Percentiles rank a stretch among this genome's conserved stretches.
phyloP scores from a whole-genome alignment of 2,888 invertebrate genomes.

The Tipula helvola region DNA sequence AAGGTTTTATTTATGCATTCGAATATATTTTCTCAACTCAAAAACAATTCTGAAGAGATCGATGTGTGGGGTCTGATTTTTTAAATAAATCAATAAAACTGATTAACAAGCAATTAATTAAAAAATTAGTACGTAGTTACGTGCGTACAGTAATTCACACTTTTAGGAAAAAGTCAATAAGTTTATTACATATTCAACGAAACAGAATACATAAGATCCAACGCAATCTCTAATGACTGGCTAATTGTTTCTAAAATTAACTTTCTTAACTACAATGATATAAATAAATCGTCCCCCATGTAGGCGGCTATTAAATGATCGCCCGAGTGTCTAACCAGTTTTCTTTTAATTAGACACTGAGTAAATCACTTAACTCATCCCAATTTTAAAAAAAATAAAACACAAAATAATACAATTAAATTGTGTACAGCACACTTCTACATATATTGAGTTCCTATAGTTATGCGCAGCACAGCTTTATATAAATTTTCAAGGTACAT shows the following conservation, averaged over 20 bases:
- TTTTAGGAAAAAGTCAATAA: too few relatives aligned
- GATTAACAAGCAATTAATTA: too few relatives aligned
- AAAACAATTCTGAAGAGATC: too few relatives aligned
- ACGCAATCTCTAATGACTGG: background rate
- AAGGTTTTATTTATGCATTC: too few relatives aligned
- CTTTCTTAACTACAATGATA: background rate
- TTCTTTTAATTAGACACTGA: background rate
- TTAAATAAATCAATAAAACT: too few relatives aligned
- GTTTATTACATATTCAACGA: background rate
- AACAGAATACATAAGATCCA: background rate
- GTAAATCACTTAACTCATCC: background rate
- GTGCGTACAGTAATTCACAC: too few relatives aligned
- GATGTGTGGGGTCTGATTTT: too few relatives aligned
- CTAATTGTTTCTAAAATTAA: background rate
- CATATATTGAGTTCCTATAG: background rate
- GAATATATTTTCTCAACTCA: too few relatives aligned
- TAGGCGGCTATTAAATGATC: background rate
- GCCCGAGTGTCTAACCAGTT: background rate
- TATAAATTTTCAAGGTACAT: background rate
- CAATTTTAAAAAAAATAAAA: background rate
- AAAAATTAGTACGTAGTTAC: too few relatives aligned
- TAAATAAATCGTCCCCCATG: background rate
- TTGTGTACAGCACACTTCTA: background rate
- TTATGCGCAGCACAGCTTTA: background rate
- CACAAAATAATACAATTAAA: background rate